Percentiles rank a stretch among this genome's conserved stretches.
These are phyloP conservation scores for Chironex yamaguchii DNA, from an alignment of 30 jellyfish, hydroid and myxozoan species.

Conservation along the genomic window DNA sequence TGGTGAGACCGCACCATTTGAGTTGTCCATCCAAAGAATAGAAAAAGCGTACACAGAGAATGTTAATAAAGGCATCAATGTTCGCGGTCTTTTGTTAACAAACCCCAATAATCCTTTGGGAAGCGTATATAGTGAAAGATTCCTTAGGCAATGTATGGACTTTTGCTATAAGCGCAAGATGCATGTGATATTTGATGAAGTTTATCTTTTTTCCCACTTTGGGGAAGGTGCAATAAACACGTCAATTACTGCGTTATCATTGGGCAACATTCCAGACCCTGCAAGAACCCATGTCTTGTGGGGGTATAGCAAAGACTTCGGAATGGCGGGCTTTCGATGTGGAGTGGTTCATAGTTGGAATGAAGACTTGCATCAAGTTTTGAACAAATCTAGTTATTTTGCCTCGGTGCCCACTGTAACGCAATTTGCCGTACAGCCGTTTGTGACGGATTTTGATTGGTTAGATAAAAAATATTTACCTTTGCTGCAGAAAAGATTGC, in stretches of 20 bases:
- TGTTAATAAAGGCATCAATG: slow-evolving; percentile 24
- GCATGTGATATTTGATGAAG: slow-evolving; percentile 79
- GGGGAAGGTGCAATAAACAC: slow-evolving; percentile 40
- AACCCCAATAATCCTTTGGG: slow-evolving; percentile 92
- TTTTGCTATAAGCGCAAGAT: slow-evolving; percentile 57
- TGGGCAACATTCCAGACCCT: slow-evolving; percentile 35
- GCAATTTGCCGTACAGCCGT: slow-evolving; percentile 51
- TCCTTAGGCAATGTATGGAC: slow-evolving; percentile 11
- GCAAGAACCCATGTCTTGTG: slow-evolving; percentile 68
- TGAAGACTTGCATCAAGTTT: slow-evolving; percentile 34
- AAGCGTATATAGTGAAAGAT: slow-evolving; percentile 57
- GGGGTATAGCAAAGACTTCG: slow-evolving; percentile 92
- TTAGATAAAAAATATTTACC: slow-evolving; percentile 59
- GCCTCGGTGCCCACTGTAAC: slow-evolving; percentile 71
- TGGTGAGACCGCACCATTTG: slow-evolving; percentile 70
- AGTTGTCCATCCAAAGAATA: slow-evolving; percentile 58
- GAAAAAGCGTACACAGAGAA: slow-evolving; percentile 63
- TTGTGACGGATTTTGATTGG: slow-evolving; percentile 73
- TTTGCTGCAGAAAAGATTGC: slow-evolving; percentile 40
- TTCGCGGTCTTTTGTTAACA: slow-evolving; percentile 55
- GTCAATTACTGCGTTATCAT: slow-evolving; percentile 22
- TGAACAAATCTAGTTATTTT: slow-evolving; percentile 56
- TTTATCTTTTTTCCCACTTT: slow-evolving; percentile 64
- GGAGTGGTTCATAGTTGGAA: slow-evolving; percentile 79
- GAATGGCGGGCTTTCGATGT: slow-evolving; percentile 81